A percentile compares a stretch with the other conserved stretches of the same genome.
Conservation (phyloP, 2,797 vertebrate genomes). For the Hypotaenidia philippensis region DNA sequence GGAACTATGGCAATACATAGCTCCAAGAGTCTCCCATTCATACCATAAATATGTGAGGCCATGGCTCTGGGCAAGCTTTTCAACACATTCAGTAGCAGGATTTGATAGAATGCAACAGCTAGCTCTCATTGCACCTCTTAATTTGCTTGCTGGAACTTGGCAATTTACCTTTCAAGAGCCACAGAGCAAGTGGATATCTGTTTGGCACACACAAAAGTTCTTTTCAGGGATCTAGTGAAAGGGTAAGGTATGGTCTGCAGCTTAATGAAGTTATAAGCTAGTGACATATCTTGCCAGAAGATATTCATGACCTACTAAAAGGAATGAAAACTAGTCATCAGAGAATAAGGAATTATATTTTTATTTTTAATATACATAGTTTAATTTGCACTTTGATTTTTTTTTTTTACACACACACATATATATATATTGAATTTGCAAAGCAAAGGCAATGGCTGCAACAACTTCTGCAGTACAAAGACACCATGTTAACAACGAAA, state of each 20-base stretch:
- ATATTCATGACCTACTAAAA: conserved; percentile 35
- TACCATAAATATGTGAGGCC: conserved; percentile 65
- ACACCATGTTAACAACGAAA: neutral
- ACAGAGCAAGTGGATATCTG: conserved; percentile 70
- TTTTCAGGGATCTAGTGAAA: conserved; percentile 69
- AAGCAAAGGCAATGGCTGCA: neutral
- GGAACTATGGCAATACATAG: conserved; percentile 65
- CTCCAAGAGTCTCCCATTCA: conserved; percentile 56
- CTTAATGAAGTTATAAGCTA: conserved; percentile 73
- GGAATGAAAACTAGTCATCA: conserved; percentile 17
- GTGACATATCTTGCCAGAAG: conserved; percentile 72
- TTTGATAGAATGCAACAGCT: conserved; percentile 66
- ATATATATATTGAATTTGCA: neutral
- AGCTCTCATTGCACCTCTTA: conserved; percentile 70
- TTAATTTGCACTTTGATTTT: conserved; percentile 1
- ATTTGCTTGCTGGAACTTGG: conserved; percentile 72
- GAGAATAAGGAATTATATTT: neutral
- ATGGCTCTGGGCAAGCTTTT: conserved; percentile 58
- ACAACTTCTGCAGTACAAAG: conserved; percentile 17
- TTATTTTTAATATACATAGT: neutral
- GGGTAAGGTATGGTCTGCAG: conserved; percentile 67
- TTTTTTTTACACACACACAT: too few relatives aligned
- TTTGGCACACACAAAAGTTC: conserved; percentile 71
- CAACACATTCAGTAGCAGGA: conserved; percentile 67
- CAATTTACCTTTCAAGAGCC: conserved; percentile 65